phyloP scores from a whole-genome alignment of 30 jellyfish, hydroid and myxozoan species.

The Nemopilema nomurai region DNA sequence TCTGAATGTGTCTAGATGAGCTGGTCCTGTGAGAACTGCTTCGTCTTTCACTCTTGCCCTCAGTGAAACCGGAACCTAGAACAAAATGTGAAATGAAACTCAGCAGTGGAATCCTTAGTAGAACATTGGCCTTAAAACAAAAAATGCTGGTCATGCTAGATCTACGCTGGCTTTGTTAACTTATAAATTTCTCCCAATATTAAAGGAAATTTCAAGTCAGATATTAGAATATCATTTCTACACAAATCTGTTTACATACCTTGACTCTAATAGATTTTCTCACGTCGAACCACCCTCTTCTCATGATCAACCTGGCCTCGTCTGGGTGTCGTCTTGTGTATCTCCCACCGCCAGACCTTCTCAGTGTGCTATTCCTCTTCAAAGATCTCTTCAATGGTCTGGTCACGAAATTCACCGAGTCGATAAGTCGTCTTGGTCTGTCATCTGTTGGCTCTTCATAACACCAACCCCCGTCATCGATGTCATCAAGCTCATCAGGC shows the following conservation, averaged over 20 bases:
- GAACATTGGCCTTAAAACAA: too few relatives aligned
- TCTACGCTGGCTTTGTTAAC: too few relatives aligned
- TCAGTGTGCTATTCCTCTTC: conserved; percentile 11
- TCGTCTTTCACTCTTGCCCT: conserved; percentile 68
- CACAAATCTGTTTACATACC: conserved; percentile 30
- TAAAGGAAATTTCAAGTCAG: too few relatives aligned
- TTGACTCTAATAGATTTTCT: conserved; percentile 49
- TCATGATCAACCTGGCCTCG: conserved; percentile 41
- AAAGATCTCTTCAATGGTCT: conserved; percentile 25
- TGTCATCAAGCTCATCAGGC: conserved; percentile 51
- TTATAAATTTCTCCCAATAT: too few relatives aligned
- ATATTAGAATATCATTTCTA: too few relatives aligned
- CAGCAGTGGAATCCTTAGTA: too few relatives aligned
- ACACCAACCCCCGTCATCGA: conserved; percentile 21
- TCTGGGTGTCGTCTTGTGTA: conserved; percentile 41
- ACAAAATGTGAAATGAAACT: not conserved
- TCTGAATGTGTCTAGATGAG: conserved; percentile 40
- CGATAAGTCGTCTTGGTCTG: conserved; percentile 10
- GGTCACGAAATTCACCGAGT: conserved; percentile 8
- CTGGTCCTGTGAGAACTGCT: conserved; percentile 70
- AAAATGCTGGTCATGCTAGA: too few relatives aligned
- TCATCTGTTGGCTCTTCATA: not conserved
- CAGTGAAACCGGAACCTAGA: conserved; percentile 68
- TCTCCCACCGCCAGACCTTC: conserved; percentile 21
- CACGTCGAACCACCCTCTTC: conserved; percentile 66